Evolutionary conservation across 2,113 vertebrate genomes (phyloP).

Genomic region (Campylomormyrus numenius): DNA sequence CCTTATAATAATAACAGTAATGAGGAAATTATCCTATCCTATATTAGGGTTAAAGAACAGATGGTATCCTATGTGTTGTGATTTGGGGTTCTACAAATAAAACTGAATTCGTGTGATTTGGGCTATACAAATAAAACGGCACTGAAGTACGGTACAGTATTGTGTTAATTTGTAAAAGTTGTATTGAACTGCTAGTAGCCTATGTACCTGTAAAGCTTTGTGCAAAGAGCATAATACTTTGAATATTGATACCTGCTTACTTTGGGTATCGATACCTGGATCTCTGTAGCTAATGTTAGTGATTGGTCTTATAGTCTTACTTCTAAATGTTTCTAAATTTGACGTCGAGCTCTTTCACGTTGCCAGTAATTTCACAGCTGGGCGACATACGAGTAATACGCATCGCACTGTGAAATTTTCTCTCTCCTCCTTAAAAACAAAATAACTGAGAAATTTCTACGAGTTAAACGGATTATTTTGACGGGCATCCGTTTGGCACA

Average conservation of each 20-base stretch:
- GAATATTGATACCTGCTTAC: background rate
- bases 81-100: background rate
- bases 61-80: background rate
- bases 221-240: background rate
- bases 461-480: background rate
- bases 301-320: background rate
- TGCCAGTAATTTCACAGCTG: background rate
- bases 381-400: too few species aligned
- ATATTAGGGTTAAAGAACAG: background rate
- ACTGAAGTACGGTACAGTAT: background rate
- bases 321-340: background rate
- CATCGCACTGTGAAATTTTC: background rate
- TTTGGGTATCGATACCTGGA: background rate
- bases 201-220: background rate
- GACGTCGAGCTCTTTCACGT: background rate
- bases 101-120: background rate
- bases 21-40: background rate
- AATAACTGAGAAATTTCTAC: background rate
- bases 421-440: background rate
- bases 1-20: background rate
- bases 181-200: background rate
- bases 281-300: background rate
- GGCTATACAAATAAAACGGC: background rate
- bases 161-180: background rate
- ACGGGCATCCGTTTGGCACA: too few species aligned